Conservation (phyloP, 2,113 vertebrate genomes). For the Rhynchopsitta pachyrhyncha region DNA sequence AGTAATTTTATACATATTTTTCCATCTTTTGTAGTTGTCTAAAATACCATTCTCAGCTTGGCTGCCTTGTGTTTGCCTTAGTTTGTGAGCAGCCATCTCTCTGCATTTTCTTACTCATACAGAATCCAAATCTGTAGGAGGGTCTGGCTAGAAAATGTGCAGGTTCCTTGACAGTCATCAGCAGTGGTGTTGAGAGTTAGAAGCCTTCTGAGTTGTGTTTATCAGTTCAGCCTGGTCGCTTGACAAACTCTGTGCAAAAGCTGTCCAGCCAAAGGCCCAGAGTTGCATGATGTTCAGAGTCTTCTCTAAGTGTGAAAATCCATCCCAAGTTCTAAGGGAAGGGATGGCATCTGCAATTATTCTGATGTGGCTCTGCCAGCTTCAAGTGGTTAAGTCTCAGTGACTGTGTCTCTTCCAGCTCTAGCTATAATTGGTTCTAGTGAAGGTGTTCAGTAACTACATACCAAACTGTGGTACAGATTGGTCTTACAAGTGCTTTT, state of each 20-base stretch:
- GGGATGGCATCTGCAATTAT: not conserved
- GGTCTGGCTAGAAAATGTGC: not conserved
- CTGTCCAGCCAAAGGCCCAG: not conserved
- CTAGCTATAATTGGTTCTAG: not conserved
- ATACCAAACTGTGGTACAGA: rapidly evolving
- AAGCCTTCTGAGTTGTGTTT: not conserved
- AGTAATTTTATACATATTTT: not conserved
- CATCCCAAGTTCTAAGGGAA: too few relatives aligned
- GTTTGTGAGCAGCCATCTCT: not conserved
- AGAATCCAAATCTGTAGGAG: too few relatives aligned
- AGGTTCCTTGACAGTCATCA: rapidly evolving
- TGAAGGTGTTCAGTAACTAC: not conserved
- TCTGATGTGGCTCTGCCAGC: not conserved
- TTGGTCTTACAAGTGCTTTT: not conserved
- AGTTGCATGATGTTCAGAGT: not conserved
- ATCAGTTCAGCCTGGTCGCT: not conserved
- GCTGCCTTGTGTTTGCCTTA: not conserved
- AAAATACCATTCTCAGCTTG: not conserved
- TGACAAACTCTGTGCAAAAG: too few relatives aligned
- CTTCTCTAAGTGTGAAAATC: not conserved
- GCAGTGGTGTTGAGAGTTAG: not conserved
- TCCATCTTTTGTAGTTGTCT: not conserved
- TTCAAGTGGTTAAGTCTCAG: not conserved
- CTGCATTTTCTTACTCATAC: not conserved
- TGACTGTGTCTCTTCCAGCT: not conserved